Evolutionary conservation across 2,888 invertebrate species (phyloP).

Genomic region (Poecilus cupreus): DNA sequence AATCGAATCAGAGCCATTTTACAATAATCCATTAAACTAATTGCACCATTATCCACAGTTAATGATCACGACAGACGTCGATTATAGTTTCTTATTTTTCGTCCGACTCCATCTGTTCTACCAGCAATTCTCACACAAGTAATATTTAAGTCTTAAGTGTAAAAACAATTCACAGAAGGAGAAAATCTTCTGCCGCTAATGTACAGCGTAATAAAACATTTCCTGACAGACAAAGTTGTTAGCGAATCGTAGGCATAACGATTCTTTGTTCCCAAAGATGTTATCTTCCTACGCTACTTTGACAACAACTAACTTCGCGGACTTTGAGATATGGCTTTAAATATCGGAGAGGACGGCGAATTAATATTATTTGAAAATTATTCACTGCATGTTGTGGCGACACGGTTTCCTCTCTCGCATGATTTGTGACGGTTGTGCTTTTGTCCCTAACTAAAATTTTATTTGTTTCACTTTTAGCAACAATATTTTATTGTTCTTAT

Average conservation of each 20-base stretch:
- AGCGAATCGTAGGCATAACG: conserved; percentile 37
- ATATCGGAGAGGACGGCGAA: conserved; percentile 16
- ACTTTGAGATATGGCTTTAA: conserved; percentile 14
- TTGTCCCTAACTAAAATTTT: not conserved
- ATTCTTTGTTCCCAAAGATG: conserved; percentile 52
- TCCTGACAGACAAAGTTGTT: conserved; percentile 46
- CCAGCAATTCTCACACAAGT: conserved; percentile 21
- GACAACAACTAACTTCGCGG: conserved; percentile 35
- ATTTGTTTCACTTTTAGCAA: not conserved
- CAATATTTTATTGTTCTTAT: not conserved
- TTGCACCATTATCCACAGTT: conserved; percentile 46
- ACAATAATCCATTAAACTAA: conserved; percentile 50
- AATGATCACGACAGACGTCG: conserved; percentile 51
- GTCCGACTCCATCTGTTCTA: conserved; percentile 4
- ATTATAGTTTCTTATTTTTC: conserved; percentile 40
- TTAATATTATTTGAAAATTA: conserved; percentile 50
- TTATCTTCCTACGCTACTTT: conserved; percentile 46
- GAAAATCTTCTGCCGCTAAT: conserved; percentile 43
- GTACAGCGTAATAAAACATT: conserved; percentile 34
- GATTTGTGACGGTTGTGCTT: not conserved
- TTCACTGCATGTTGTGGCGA: conserved; percentile 34
- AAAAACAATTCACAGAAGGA: conserved; percentile 50
- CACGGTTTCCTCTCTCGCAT: not conserved
- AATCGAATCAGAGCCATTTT: conserved; percentile 36
- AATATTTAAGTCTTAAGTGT: conserved; percentile 42